phyloP scores from a whole-genome alignment of 2,113 vertebrate species.

The Chionomys nivalis region DNA sequence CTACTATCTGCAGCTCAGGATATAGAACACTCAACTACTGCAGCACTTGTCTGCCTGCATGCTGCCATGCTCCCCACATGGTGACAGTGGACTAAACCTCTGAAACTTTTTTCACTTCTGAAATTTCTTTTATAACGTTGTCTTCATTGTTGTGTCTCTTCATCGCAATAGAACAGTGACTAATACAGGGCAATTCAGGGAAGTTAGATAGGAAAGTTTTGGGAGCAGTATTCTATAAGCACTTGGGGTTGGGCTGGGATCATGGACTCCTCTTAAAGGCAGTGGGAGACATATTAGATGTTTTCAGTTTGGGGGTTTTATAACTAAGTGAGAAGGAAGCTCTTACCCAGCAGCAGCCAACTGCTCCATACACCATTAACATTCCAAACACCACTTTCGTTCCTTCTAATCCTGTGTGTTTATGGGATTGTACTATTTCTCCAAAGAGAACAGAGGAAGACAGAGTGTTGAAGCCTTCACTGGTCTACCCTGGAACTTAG shows the following conservation, averaged over 20 bases:
- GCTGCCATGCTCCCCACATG: neutral
- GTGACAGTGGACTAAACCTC: neutral
- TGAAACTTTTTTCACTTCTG: neutral
- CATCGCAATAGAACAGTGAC: neutral
- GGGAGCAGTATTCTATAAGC: neutral
- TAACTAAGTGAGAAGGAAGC: neutral
- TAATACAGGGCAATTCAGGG: neutral
- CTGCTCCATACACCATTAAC: neutral
- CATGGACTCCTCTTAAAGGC: neutral
- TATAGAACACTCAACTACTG: neutral
- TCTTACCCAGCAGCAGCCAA: neutral
- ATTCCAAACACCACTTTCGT: neutral
- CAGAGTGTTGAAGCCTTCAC: neutral
- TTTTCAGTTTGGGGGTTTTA: neutral
- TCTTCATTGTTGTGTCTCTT: neutral
- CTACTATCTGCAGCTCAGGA: neutral
- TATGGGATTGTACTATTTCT: neutral
- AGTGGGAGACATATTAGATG: neutral
- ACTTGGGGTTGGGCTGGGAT: neutral
- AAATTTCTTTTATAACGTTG: neutral
- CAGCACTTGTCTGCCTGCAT: neutral
- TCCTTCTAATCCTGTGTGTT: conserved; percentile 29
- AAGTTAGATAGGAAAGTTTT: neutral
- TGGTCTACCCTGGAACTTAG: neutral
- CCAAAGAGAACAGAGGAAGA: neutral